Base-by-base conservation (phyloP, 2,113 vertebrate species). In the Psophia crepitans region DNA sequence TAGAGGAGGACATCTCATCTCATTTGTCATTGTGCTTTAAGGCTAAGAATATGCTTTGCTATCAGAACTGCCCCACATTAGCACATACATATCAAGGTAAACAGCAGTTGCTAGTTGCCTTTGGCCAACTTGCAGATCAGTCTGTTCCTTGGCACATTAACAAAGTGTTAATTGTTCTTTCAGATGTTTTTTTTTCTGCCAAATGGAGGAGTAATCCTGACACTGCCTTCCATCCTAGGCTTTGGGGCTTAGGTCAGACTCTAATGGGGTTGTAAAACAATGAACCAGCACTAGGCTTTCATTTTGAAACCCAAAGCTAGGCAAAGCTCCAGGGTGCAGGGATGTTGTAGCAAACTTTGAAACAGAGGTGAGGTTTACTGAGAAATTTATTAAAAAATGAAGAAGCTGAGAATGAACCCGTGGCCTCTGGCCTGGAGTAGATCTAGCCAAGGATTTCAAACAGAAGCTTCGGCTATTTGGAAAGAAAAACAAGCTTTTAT, bases 151-250 rank as follows among this genome's bases (percentile, higher is more conserved):
- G 95, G 91, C 92, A 90, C 95, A 88, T 97, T 97, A 98, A 93
- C 58, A 49, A 94, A 95, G 93, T 84, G 89, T 91, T 98, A 97
- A 98, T 97, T 98, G 96, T 96, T 96, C 94, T 96, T 98, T 94
- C 90, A 71, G 79, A 97, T 83, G 90, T 39, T 68, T 33, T 97
- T 97, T 79, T 96, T 84, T 90, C 90, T 97, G 96, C 96, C 97
- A 97, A 96, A 95, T 66, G 89, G 85, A 61, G 96, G 90, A 97
- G 87, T 94, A 96, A 97, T 97, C 94, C 95, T 91, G 96, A 96
- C 96, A 93, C 89, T 89, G 95, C 96, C 93, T 96, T 60, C 80
- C 94, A 94, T 96, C 84, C 91, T 51, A 73, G 96, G 97, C 96
- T 97, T 97, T 96, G 92, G 97, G 80, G 65, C 23, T 96, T 77